These are phyloP conservation scores for Pipistrellus kuhlii DNA, from an alignment of 2,797 vertebrate species.

Conservation along the genomic window DNA sequence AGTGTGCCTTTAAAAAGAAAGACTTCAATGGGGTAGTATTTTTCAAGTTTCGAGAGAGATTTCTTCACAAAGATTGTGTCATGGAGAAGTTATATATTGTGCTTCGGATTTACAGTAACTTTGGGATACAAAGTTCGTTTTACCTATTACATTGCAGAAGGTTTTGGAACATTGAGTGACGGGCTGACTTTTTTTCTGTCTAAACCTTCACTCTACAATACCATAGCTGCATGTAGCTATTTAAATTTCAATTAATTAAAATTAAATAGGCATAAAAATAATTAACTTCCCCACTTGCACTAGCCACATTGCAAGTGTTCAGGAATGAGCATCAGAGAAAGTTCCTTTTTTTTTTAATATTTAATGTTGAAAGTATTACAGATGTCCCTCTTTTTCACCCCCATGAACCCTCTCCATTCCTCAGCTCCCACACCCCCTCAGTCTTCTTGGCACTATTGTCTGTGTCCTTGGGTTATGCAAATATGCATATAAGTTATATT, in stretches of 20 bases:
- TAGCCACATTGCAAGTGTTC: background rate
- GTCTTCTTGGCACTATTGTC: no score
- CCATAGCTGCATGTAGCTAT: background rate
- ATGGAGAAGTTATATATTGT: background rate
- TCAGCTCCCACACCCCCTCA: no score
- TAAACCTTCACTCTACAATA: background rate
- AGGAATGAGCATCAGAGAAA: background rate
- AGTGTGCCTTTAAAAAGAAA: background rate
- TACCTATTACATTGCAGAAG: background rate
- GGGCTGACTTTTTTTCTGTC: background rate
- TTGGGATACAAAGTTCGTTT: background rate
- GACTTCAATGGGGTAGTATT: background rate
- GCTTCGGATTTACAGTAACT: background rate
- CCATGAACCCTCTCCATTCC: no score
- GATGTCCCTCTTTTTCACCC: no score
- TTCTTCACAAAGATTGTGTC: background rate
- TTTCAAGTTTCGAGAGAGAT: background rate
- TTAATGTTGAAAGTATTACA: no score
- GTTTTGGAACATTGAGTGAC: background rate
- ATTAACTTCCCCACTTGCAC: background rate
- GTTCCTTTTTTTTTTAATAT: background rate
- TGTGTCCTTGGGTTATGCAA: no score
- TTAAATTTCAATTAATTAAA: slow-evolving; percentile 26
- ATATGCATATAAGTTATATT: no score
- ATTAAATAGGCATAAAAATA: background rate